Conservation (phyloP, 2,113 vertebrate species). For the Sinocyclocheilus rhinocerous region DNA sequence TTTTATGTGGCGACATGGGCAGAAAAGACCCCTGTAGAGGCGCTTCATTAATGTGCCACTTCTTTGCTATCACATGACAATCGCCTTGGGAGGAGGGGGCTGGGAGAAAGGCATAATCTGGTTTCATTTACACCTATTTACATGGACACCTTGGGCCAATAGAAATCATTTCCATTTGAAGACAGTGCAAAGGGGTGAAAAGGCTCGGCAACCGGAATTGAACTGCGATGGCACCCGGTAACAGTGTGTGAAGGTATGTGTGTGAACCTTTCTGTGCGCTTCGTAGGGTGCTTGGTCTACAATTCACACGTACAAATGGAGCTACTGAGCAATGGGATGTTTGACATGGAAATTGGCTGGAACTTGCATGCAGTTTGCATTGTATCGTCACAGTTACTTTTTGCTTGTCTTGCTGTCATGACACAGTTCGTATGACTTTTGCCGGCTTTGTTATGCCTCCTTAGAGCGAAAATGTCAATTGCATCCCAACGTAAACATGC, state of each 20-base stretch:
- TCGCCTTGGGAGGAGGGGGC: constrained; percentile 90
- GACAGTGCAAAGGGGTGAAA: constrained; percentile 86
- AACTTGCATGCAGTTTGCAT: constrained; percentile 80
- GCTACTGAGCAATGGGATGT: constrained; percentile 79
- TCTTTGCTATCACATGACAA: constrained; percentile 99
- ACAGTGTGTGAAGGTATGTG: constrained; percentile 85
- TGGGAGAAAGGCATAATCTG: constrained; percentile 89
- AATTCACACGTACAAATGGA: constrained; percentile 75
- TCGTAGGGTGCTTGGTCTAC: constrained; percentile 78
- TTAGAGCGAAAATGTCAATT: constrained; percentile 44
- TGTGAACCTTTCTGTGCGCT: constrained; percentile 77
- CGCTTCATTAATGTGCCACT: constrained; percentile 99
- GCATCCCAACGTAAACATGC: constrained; percentile 54
- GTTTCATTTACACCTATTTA: constrained; percentile 99
- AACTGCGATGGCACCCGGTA: constrained; percentile 82
- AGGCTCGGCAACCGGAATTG: constrained; percentile 83
- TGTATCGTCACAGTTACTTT: constrained; percentile 75
- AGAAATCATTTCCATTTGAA: constrained; percentile 95
- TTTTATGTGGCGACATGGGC: constrained; percentile 97
- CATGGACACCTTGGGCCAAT: constrained; percentile 99
- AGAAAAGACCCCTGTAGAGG: constrained; percentile 99
- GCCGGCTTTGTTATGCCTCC: constrained; percentile 41
- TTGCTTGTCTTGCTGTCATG: constrained; percentile 77
- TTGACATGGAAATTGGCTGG: constrained; percentile 80
- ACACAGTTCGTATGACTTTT: constrained; percentile 65